These are phyloP conservation scores for Bombus terrestris DNA, from an alignment of 1,140 invertebrate species.

Conservation along the genomic window DNA sequence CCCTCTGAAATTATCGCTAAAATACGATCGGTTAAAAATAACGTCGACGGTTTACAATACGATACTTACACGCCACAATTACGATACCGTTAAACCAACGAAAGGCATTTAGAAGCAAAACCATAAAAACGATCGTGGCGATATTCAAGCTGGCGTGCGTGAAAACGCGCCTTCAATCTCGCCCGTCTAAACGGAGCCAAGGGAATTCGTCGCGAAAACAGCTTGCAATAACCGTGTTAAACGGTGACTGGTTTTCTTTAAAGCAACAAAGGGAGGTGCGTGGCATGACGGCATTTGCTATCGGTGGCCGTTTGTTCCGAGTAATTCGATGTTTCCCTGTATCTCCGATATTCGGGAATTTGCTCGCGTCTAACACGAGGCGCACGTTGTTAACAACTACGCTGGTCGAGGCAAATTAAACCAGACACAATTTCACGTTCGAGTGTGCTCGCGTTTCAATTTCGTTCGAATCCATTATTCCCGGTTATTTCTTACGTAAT, in stretches of 20 bases:
- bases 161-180: neutral
- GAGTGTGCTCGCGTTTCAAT: constrained; percentile 23
- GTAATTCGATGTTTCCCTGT: constrained; percentile 9
- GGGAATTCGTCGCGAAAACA: neutral
- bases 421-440: constrained; percentile 7
- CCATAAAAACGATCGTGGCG: neutral
- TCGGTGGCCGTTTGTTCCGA: neutral
- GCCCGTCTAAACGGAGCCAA: neutral
- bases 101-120: neutral
- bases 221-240: neutral
- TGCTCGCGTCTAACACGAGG: neutral
- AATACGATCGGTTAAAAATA: neutral
- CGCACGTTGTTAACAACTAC: constrained; percentile 5
- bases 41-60: neutral
- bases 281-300: neutral
- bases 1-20: neutral
- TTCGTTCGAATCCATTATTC: constrained; percentile 31
- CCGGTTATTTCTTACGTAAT: constrained; percentile 19
- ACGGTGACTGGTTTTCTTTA: neutral
- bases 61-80: neutral
- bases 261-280: neutral
- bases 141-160: neutral
- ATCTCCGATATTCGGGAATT: neutral
- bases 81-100: neutral
- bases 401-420: constrained; percentile 32